Percentiles rank a stretch among this genome's conserved stretches.
phyloP scores from a whole-genome alignment of 1,140 invertebrate species.

The Drosophila arizonae region DNA sequence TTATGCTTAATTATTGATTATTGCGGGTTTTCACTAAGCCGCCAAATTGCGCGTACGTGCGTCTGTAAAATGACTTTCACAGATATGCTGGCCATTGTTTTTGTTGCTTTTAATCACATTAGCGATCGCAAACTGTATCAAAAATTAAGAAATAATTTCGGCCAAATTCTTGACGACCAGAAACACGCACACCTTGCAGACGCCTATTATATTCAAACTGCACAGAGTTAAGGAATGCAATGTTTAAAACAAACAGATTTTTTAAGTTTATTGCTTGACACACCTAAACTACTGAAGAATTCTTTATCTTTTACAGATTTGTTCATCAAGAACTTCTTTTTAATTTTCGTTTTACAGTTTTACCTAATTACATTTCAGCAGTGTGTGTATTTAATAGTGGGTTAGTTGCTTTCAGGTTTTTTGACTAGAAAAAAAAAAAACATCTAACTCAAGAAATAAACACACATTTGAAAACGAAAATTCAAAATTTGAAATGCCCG shows the following conservation, averaged over 20 bases:
- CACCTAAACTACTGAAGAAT: too few relatives aligned
- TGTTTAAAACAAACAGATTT: neutral
- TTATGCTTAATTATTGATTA: slow-evolving; percentile 78
- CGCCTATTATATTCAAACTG: neutral
- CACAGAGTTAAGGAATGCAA: neutral
- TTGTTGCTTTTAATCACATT: slow-evolving; percentile 2
- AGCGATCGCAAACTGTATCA: slow-evolving; percentile 4
- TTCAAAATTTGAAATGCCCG: slow-evolving; percentile 17
- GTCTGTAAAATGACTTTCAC: slow-evolving; percentile 64
- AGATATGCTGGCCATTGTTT: slow-evolving; percentile 23
- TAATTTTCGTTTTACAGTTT: neutral
- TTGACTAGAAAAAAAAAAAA: neutral
- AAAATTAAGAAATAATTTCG: slow-evolving; percentile 9
- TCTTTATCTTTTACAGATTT: too few relatives aligned
- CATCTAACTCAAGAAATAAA: too few relatives aligned
- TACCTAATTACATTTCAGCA: too few relatives aligned
- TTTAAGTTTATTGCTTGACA: too few relatives aligned
- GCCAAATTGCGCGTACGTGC: slow-evolving; percentile 73
- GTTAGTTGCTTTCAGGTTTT: too few relatives aligned
- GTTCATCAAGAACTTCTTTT: too few relatives aligned
- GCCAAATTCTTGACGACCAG: neutral
- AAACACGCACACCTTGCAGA: neutral
- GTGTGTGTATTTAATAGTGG: too few relatives aligned
- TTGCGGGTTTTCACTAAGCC: slow-evolving; percentile 72
- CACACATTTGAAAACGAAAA: neutral